phyloP scores from a whole-genome alignment of 2,113 vertebrate species.

The Bagarius yarrelli region DNA sequence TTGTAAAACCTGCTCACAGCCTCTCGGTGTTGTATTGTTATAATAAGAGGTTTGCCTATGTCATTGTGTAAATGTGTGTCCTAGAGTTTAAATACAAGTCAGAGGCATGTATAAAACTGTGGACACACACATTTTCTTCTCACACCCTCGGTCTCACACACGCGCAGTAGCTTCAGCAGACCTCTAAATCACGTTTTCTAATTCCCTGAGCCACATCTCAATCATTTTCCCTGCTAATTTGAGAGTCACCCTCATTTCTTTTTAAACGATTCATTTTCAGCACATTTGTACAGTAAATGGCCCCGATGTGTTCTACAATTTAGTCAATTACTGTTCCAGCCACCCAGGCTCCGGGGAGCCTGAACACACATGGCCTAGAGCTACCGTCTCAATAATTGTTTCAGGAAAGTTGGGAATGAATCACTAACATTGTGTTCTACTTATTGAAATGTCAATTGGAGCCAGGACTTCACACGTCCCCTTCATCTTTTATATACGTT shows the following conservation, averaged over 20 bases:
- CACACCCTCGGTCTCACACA: not conserved
- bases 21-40: not conserved
- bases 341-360: slow-evolving; percentile 99
- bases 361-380: slow-evolving; percentile 99
- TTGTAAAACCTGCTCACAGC: not conserved
- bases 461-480: slow-evolving; percentile 67
- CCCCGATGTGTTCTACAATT: slow-evolving; percentile 98
- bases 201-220: slow-evolving; percentile 89
- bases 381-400: slow-evolving; percentile 99
- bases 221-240: slow-evolving; percentile 87
- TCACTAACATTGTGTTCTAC: slow-evolving; percentile 99
- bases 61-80: slow-evolving; percentile 46
- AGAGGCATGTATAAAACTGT: slow-evolving; percentile 55
- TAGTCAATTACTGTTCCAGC: slow-evolving; percentile 99
- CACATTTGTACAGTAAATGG: slow-evolving; percentile 98
- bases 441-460: slow-evolving; percentile 99
- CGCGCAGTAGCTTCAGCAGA: slow-evolving; percentile 74
- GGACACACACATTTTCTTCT: not conserved
- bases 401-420: slow-evolving; percentile 95
- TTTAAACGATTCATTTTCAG: slow-evolving; percentile 96
- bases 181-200: slow-evolving; percentile 81
- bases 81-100: slow-evolving; percentile 71
- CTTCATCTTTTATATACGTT: slow-evolving; percentile 51
- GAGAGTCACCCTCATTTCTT: slow-evolving; percentile 93
- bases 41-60: slow-evolving; percentile 18